Conservation (phyloP, 2,797 vertebrate genomes). For the Leptatherina wallacei region DNA sequence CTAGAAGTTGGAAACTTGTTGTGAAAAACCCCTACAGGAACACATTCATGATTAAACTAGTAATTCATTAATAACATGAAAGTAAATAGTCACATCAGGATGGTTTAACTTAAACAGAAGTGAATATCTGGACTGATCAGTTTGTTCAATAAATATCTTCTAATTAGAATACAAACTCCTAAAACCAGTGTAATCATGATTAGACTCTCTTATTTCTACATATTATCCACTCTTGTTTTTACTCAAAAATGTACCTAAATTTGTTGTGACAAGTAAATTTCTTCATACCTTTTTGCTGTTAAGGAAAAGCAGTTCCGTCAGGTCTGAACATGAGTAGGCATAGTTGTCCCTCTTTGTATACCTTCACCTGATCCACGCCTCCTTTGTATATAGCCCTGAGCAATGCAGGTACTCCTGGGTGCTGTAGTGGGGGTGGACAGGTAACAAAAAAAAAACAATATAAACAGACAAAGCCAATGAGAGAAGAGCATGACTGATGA, state of each 20-base stretch:
- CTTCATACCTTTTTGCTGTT: slow-evolving; percentile 51
- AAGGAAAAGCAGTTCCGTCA: slow-evolving; percentile 31
- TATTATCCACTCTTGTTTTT: not conserved
- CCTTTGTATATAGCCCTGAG: slow-evolving; percentile 8
- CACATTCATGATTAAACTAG: not conserved
- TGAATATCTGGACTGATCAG: not conserved
- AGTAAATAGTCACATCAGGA: not conserved
- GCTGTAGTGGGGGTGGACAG: not conserved
- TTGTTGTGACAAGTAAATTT: not conserved
- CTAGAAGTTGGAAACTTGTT: not conserved
- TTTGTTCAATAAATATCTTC: not conserved
- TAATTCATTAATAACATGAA: not conserved
- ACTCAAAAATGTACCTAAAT: not conserved
- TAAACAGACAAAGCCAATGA: not conserved
- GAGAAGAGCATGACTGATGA: too few relatives aligned
- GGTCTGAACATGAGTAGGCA: slow-evolving; percentile 61
- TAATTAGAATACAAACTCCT: not conserved
- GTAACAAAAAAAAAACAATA: not conserved
- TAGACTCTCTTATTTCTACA: not conserved
- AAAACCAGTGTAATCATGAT: not conserved
- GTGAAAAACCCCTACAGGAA: too few relatives aligned
- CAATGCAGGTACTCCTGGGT: not conserved
- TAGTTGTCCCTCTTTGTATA: not conserved
- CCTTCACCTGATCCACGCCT: slow-evolving; percentile 49
- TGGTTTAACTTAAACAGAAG: not conserved